Percentiles rank a stretch among this genome's conserved stretches.
Evolutionary conservation across 2,797 vertebrate genomes (phyloP).

Genomic region (Ceyx erithaca): DNA sequence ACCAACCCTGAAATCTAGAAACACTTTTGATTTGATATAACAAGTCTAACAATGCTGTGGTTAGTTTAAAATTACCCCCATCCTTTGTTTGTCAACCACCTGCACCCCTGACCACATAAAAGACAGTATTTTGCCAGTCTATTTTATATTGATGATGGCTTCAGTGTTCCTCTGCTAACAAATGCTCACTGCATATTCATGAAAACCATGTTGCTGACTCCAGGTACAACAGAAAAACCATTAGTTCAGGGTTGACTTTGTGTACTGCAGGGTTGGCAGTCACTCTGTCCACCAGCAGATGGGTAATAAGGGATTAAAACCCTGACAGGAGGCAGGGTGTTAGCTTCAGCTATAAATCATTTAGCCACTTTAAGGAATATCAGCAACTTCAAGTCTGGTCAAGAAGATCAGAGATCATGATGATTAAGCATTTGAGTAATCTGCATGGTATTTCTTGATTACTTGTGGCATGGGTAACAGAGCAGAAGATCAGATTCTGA

Average conservation of each 20-base stretch:
- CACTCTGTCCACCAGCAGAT: not conserved
- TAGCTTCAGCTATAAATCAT: not conserved
- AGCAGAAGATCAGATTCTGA: too few species aligned
- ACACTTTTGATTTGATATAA: constrained; percentile 5
- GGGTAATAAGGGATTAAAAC: not conserved
- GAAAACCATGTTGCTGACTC: not conserved
- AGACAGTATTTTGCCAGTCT: not conserved
- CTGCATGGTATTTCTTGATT: not conserved
- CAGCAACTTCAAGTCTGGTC: not conserved
- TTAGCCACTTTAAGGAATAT: not conserved
- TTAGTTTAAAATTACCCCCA: not conserved
- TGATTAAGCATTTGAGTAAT: not conserved
- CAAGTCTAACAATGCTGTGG: not conserved
- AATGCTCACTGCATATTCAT: not conserved
- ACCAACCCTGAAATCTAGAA: not conserved
- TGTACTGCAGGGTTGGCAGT: not conserved
- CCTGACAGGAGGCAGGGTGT: not conserved
- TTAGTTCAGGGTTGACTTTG: not conserved
- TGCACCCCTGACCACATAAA: not conserved
- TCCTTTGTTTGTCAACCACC: not conserved
- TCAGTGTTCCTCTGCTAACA: not conserved
- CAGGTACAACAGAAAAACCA: not conserved
- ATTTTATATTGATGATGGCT: not conserved
- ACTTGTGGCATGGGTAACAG: not conserved
- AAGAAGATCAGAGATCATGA: not conserved